Evolutionary conservation across 2,797 vertebrate species (phyloP).

Genomic region (Enteromius afrohamiltoni): DNA sequence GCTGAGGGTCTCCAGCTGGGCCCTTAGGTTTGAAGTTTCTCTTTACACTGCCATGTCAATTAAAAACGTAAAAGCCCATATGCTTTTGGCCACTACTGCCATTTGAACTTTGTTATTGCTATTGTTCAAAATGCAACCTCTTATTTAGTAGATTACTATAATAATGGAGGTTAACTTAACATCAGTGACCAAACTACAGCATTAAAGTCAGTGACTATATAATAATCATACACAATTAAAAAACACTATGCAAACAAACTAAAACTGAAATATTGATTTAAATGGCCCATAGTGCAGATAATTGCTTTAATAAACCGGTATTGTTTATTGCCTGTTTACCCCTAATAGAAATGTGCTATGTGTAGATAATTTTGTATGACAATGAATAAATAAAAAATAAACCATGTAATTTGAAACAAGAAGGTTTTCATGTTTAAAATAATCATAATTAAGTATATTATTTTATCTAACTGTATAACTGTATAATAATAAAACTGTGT

Average conservation of each 20-base stretch:
- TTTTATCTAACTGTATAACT: neutral
- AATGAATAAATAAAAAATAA: neutral
- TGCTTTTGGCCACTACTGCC: neutral
- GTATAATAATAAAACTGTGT: neutral
- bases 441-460: neutral
- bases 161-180: neutral
- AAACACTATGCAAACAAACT: too few species aligned
- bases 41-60: neutral
- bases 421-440: neutral
- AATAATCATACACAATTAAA: neutral
- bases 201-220: neutral
- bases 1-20: neutral
- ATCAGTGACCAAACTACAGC: neutral
- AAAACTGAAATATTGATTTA: neutral
- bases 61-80: neutral
- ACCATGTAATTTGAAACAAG: neutral
- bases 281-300: neutral
- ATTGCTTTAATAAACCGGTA: neutral
- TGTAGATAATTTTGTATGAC: neutral
- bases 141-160: neutral
- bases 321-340: neutral
- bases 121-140: neutral
- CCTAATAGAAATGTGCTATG: neutral
- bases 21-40: neutral
- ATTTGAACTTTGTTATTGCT: neutral